Base-by-base conservation (phyloP, 2,888 invertebrate genomes). In the Phyllotreta cruciferae region DNA sequence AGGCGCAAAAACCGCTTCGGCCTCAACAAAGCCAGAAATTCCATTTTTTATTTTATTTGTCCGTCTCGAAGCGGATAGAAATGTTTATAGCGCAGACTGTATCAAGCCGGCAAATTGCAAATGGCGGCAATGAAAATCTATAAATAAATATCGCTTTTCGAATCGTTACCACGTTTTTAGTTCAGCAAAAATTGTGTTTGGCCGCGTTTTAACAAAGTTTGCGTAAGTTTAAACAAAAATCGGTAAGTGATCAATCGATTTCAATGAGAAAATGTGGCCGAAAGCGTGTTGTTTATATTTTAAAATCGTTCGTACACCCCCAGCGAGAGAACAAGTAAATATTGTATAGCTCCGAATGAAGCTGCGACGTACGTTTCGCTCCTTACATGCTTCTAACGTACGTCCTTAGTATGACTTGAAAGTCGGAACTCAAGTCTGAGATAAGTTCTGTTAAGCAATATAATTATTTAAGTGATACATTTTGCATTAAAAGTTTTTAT, bases 391-490 rank as follows among this genome's bases (percentile, higher is more conserved):
- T 71, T 77, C 77, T 74, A 61, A 73, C 72, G 64, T 75, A 65
- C 70, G 74, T 74, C 77, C 77, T 78, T 76, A 74, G 65, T 67
- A 62, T 69, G 66, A 67, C 69, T 73, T 74, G 24, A 24, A 74
- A 74, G 71, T 71, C 70, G 71, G 73, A 74, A 78, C 77, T 74
- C 74, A 69, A 68, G 78, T 80, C 79, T 73, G 71, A 71, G 78
- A 73, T 79, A 70, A 71, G 68, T 73, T 71, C 77, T 67, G 68
- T 71, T 69, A 73, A 76, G 77, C 79, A 77, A 80, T 80, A 81
- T 81, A 81, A 81, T 81, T 81, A 81, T 81, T 81, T 81, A 81
- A 81, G 80, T 78, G 79, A 78, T 72, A 80, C 79, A 79, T 81
- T 81, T 81, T 80, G 79, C 81, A 81, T 81, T 81, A 81, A 79